A percentile compares a stretch with the other conserved stretches of the same genome.
phyloP scores from a whole-genome alignment of 2,797 vertebrate species.

The Rhinophrynus dorsalis region DNA sequence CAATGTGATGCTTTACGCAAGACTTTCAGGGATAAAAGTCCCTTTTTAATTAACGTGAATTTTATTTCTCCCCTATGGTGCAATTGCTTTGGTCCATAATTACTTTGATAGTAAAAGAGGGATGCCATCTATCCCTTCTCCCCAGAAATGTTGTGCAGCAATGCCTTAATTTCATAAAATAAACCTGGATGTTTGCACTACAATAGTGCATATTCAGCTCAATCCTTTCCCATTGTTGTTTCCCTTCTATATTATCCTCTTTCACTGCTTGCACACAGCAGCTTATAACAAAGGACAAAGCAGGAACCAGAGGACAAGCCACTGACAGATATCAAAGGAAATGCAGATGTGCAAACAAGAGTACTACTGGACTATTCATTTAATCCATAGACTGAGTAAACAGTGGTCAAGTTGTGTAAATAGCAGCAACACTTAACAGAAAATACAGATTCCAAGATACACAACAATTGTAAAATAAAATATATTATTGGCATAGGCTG shows the following conservation, averaged over 20 bases:
- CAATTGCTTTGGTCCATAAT: too few species aligned
- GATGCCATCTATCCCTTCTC: too few species aligned
- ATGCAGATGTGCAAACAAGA: neutral
- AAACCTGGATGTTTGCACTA: too few species aligned
- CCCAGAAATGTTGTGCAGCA: too few species aligned
- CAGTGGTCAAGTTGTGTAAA: constrained; percentile 4
- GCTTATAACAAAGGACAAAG: neutral
- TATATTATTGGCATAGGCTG: neutral
- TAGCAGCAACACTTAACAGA: neutral
- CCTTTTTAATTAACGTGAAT: too few species aligned
- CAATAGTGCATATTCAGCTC: too few species aligned
- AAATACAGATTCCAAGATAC: neutral
- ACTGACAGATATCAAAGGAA: neutral
- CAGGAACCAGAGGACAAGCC: neutral
- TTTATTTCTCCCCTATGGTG: too few species aligned
- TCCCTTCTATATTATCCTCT: neutral
- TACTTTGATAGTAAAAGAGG: too few species aligned
- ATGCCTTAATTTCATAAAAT: too few species aligned
- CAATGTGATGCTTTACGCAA: too few species aligned
- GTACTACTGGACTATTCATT: neutral
- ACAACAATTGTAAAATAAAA: neutral
- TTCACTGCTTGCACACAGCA: neutral
- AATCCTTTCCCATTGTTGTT: too few species aligned
- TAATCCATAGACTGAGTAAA: constrained; percentile 5
- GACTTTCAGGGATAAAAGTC: too few species aligned